A percentile compares a stretch with the other conserved stretches of the same genome.
phyloP scores from a whole-genome alignment of 2,888 invertebrate genomes.

The Agriotes lineatus region DNA sequence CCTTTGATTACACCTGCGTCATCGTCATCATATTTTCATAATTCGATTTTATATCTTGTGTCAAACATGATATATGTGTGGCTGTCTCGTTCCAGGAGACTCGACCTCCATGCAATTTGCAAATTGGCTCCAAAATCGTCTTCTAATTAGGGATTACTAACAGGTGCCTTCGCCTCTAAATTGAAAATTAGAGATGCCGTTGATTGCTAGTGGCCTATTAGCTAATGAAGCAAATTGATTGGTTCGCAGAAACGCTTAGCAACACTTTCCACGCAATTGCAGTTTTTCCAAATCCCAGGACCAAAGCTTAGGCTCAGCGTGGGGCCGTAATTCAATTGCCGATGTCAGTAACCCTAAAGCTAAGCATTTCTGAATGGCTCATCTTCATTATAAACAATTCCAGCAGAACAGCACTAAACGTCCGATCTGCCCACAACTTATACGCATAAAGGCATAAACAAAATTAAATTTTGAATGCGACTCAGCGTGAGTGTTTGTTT shows the following conservation, averaged over 20 bases:
- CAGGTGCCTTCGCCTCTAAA: conserved; percentile 34
- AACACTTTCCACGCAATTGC: background rate
- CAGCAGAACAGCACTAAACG: conserved; percentile 40
- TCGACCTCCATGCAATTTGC: conserved; percentile 37
- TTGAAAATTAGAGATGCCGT: conserved; percentile 32
- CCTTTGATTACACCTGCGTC: conserved; percentile 45
- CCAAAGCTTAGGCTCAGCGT: background rate
- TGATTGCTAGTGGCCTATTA: conserved; percentile 19
- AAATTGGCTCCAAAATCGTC: conserved; percentile 33
- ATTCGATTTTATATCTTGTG: conserved; percentile 43
- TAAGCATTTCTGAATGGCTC: conserved; percentile 34
- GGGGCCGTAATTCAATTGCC: conserved; percentile 24
- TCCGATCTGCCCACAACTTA: conserved; percentile 44
- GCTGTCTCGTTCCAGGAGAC: conserved; percentile 20
- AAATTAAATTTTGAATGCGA: conserved; percentile 46
- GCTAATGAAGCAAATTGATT: conserved; percentile 24
- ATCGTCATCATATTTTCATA: conserved; percentile 43
- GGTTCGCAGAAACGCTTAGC: background rate
- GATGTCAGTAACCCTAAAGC: conserved; percentile 30
- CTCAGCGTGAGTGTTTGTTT: conserved; percentile 50
- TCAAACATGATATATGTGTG: conserved; percentile 41
- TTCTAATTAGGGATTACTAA: conserved; percentile 32
- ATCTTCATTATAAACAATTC: conserved; percentile 38
- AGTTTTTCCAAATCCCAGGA: background rate
- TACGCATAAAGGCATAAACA: conserved; percentile 44